Conservation (phyloP, 35 echinoderm and acorn worm genomes). For the Nesometra sesokonis region DNA sequence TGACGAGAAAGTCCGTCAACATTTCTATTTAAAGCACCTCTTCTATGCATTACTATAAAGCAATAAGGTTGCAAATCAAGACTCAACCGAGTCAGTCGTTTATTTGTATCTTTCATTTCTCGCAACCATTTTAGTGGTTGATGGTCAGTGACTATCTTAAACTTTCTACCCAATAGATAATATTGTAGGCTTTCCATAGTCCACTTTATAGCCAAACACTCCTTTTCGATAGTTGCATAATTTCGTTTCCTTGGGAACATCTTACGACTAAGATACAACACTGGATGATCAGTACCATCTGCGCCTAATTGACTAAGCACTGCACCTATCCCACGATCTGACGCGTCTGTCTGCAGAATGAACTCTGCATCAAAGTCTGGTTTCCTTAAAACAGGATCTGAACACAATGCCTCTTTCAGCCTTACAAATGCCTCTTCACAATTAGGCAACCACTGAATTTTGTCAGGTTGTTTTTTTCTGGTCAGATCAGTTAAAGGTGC, state of each 20-base stretch:
- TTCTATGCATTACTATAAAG: no score
- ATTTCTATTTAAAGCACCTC: no score
- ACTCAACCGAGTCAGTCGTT: no score
- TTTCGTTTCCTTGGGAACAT: not conserved
- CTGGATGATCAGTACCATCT: not conserved
- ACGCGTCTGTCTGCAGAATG: conserved; percentile 22
- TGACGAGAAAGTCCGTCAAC: no score
- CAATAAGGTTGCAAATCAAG: no score
- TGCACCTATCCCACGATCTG: conserved; percentile 1
- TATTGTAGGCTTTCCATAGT: not conserved
- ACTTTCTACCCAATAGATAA: no score
- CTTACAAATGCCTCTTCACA: conserved; percentile 21
- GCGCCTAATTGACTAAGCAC: conserved; percentile 1
- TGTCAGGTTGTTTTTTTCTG: conserved; percentile 12
- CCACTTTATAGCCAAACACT: not conserved
- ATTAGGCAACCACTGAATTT: conserved; percentile 18
- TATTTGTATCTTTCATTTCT: no score
- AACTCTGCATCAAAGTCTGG: not conserved
- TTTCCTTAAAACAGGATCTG: not conserved
- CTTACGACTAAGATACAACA: not conserved
- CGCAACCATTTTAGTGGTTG: no score
- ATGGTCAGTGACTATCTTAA: no score
- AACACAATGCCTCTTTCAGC: not conserved
- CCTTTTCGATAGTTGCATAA: not conserved
- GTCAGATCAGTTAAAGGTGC: conserved; percentile 35